phyloP scores from a whole-genome alignment of 2,797 vertebrate species.

The Crypturellus tataupa region DNA sequence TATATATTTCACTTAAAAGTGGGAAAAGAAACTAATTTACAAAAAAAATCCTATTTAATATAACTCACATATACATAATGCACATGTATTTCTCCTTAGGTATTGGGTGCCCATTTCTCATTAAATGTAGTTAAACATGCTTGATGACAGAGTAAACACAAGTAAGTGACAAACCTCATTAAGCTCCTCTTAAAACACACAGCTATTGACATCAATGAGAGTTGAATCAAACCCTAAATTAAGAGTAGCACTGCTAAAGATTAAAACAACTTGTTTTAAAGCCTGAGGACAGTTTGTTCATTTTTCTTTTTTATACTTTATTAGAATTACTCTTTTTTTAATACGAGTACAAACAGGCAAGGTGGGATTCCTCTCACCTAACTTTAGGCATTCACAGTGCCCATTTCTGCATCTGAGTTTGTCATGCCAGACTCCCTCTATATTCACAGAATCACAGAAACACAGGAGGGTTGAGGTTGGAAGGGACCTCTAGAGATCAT shows the following conservation, averaged over 20 bases:
- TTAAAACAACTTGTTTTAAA: conserved; percentile 55
- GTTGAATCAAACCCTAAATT: conserved; percentile 48
- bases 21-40: not conserved
- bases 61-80: not conserved
- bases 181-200: conserved; percentile 33
- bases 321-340: conserved; percentile 38
- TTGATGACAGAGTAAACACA: conserved; percentile 48
- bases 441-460: not conserved
- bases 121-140: conserved; percentile 3
- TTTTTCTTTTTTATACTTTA: conserved; percentile 19
- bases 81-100: not conserved
- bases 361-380: conserved; percentile 55
- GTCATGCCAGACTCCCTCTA: conserved; percentile 32
- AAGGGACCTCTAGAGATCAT: too few relatives aligned
- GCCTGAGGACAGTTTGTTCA: conserved; percentile 36
- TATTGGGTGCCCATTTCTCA: conserved; percentile 21
- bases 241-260: conserved; percentile 35
- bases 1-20: not conserved
- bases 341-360: conserved; percentile 33
- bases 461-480: too few relatives aligned
- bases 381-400: not conserved
- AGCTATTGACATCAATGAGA: conserved; percentile 42
- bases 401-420: not conserved
- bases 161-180: conserved; percentile 53
- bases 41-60: not conserved